Percentiles rank a stretch among this genome's conserved stretches.
Evolutionary conservation across 2,888 invertebrate genomes (phyloP).

Genomic region (Chrysolina americana): DNA sequence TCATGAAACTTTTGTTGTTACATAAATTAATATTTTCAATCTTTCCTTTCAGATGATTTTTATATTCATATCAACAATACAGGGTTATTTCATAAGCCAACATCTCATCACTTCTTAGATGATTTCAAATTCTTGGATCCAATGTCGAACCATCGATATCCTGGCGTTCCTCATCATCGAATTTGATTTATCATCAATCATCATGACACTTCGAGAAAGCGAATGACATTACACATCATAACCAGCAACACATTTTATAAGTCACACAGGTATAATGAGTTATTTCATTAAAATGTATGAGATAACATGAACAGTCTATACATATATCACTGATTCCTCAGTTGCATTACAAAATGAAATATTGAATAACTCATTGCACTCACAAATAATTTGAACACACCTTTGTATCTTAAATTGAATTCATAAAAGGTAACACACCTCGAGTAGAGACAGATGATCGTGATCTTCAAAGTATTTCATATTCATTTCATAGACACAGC

Average conservation of each 20-base stretch:
- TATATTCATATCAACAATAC: too few species aligned
- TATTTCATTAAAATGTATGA: background rate
- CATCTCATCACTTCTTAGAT: too few species aligned
- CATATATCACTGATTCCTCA: background rate
- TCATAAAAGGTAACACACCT: background rate
- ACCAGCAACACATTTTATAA: background rate
- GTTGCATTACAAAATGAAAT: background rate
- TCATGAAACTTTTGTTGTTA: too few species aligned
- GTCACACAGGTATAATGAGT: background rate
- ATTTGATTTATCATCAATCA: background rate
- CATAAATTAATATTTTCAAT: too few species aligned
- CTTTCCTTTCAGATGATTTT: too few species aligned
- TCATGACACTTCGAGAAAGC: background rate
- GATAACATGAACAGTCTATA: background rate
- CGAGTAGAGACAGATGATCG: background rate
- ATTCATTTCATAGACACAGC: too few species aligned
- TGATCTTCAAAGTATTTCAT: background rate
- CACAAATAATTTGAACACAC: background rate
- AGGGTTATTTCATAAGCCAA: too few species aligned
- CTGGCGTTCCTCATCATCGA: background rate
- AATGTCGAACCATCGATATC: background rate
- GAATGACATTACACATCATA: background rate
- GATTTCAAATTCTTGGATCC: too few species aligned
- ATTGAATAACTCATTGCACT: background rate
- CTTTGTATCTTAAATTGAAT: background rate